Evolutionary conservation across 1,140 invertebrate species (phyloP).

Genomic region (Potamilus streckersoni): DNA sequence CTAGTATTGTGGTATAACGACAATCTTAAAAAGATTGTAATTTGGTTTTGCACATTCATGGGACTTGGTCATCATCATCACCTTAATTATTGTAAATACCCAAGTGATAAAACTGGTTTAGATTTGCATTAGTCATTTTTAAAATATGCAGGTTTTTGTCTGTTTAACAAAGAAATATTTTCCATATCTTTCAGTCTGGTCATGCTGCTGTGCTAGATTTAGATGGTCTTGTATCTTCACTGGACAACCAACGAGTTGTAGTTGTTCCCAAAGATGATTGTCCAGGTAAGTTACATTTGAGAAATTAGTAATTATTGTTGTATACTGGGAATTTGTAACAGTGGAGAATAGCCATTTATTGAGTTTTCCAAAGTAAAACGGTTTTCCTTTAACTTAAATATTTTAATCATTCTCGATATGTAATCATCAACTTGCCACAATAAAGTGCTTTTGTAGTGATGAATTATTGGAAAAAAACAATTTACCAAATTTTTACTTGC

Average conservation of each 20-base stretch:
- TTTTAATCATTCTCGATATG: too few species aligned
- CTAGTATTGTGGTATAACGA: too few species aligned
- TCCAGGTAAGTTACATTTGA: slow-evolving; percentile 42
- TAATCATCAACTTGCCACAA: not conserved
- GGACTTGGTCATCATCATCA: too few species aligned
- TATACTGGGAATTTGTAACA: not conserved
- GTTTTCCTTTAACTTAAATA: not conserved
- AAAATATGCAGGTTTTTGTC: not conserved
- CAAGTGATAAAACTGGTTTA: too few species aligned
- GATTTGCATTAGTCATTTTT: not conserved
- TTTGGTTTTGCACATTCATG: too few species aligned
- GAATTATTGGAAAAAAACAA: too few species aligned
- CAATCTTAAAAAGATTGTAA: too few species aligned
- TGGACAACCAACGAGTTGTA: slow-evolving; percentile 64
- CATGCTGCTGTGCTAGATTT: slow-evolving; percentile 55
- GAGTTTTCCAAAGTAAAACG: not conserved
- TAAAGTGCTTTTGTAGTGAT: too few species aligned
- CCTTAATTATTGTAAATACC: too few species aligned
- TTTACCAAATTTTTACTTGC: too few species aligned
- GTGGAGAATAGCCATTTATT: not conserved
- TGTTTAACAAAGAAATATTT: not conserved
- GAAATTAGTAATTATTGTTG: not conserved
- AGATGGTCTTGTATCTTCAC: slow-evolving; percentile 58
- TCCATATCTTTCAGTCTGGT: slow-evolving; percentile 51
- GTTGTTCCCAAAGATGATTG: slow-evolving; percentile 57